These are phyloP conservation scores for Crocodylus rhombifer DNA, from an alignment of 2,797 vertebrate genomes.

Conservation along the genomic window DNA sequence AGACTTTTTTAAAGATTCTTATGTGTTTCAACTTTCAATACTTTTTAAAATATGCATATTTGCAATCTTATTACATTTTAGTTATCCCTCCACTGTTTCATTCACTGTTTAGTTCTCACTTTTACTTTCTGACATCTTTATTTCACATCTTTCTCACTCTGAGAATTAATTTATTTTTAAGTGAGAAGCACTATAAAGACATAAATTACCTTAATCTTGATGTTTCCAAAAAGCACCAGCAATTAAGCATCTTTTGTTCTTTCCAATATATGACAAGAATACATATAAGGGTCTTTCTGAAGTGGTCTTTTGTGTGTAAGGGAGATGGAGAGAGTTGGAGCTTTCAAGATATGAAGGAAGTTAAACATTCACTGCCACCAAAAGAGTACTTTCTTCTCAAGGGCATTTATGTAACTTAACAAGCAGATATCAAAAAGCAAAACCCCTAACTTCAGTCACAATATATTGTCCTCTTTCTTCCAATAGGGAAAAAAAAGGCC, in stretches of 20 bases:
- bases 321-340: background rate
- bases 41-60: background rate
- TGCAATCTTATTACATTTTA: background rate
- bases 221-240: background rate
- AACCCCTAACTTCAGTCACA: background rate
- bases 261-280: background rate
- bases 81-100: background rate
- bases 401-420: background rate
- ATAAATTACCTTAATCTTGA: background rate
- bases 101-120: background rate
- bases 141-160: background rate
- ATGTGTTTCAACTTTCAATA: background rate
- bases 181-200: background rate
- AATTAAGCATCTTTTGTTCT: background rate
- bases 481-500: background rate
- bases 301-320: background rate
- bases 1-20: background rate
- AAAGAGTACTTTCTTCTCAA: background rate
- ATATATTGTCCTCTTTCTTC: background rate
- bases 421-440: background rate
- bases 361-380: background rate
- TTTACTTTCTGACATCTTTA: constrained; percentile 2
- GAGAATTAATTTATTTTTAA: constrained; percentile 7
- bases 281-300: background rate
- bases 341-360: background rate